Percentiles rank a stretch among this genome's conserved stretches.
phyloP scores from a whole-genome alignment of 1,140 invertebrate genomes.

The Dufourea novaeangliae region DNA sequence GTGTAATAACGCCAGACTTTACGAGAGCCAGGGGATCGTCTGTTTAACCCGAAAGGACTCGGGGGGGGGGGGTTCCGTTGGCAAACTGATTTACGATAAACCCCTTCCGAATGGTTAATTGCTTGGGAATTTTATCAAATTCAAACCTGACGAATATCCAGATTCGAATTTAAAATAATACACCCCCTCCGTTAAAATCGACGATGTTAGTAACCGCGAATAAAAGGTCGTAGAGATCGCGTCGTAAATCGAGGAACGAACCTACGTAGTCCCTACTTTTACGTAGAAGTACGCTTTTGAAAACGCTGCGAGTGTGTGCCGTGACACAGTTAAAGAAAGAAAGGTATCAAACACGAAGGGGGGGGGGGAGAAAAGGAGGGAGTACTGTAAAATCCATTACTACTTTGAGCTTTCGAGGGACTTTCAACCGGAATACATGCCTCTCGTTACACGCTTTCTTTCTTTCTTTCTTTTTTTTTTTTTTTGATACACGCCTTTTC shows the following conservation, averaged over 20 bases:
- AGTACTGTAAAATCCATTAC: slow-evolving; percentile 33
- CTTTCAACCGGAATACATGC: slow-evolving; percentile 31
- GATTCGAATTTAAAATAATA: no score
- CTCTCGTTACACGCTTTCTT: no score
- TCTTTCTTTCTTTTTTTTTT: no score
- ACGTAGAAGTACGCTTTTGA: no score
- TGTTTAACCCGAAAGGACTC: slow-evolving; percentile 7
- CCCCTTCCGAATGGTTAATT: slow-evolving; percentile 5
- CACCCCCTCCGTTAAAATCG: no score
- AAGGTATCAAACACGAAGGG: neutral
- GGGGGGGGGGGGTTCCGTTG: neutral
- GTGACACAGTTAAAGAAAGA: slow-evolving; percentile 15
- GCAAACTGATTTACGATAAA: slow-evolving; percentile 18
- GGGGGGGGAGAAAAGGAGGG: neutral
- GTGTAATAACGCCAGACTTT: slow-evolving; percentile 1
- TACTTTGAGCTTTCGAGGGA: slow-evolving; percentile 30
- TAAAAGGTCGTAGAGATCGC: no score
- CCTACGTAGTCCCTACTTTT: no score
- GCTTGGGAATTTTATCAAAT: neutral
- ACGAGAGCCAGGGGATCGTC: neutral
- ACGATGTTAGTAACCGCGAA: no score
- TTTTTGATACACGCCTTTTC: no score
- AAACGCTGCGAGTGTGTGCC: slow-evolving; percentile 3
- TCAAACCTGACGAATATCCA: neutral
- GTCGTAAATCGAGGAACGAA: no score